Conservation (phyloP, 2,113 vertebrate species). For the Ovis canadensis region DNA sequence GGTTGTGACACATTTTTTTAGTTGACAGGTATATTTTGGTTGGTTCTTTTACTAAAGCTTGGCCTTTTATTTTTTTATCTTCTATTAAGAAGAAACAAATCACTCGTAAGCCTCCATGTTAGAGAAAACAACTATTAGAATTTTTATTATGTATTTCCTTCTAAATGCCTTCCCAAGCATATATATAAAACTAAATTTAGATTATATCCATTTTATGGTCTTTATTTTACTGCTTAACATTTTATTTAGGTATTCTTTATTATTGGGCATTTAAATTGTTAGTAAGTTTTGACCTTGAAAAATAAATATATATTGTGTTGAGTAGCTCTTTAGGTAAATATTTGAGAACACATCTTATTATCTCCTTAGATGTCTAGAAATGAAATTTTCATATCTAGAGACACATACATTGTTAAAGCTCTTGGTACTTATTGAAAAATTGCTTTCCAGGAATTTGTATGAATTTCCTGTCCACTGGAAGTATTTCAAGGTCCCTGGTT, state of each 20-base stretch:
- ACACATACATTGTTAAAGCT: neutral
- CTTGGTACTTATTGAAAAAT: neutral
- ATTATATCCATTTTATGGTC: neutral
- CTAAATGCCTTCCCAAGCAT: neutral
- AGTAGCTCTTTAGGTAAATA: conserved; percentile 18
- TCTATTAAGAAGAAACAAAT: neutral
- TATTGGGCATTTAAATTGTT: neutral
- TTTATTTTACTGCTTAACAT: neutral
- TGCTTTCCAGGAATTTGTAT: conserved; percentile 13
- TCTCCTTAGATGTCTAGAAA: neutral
- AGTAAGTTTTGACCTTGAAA: neutral
- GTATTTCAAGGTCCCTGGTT: neutral
- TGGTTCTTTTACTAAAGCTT: neutral
- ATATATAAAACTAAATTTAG: neutral
- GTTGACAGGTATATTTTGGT: neutral
- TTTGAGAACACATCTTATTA: conserved; percentile 21
- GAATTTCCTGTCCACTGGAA: conserved; percentile 5
- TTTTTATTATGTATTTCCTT: neutral
- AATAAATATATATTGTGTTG: neutral
- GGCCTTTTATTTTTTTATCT: neutral
- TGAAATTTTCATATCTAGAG: neutral
- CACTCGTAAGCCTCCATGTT: neutral
- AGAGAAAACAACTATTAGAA: neutral
- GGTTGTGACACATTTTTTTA: neutral
- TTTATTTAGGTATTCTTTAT: conserved; percentile 21